Evolutionary conservation across 92 coral and sea anemone species (phyloP).

Genomic region (Metridium senile): DNA sequence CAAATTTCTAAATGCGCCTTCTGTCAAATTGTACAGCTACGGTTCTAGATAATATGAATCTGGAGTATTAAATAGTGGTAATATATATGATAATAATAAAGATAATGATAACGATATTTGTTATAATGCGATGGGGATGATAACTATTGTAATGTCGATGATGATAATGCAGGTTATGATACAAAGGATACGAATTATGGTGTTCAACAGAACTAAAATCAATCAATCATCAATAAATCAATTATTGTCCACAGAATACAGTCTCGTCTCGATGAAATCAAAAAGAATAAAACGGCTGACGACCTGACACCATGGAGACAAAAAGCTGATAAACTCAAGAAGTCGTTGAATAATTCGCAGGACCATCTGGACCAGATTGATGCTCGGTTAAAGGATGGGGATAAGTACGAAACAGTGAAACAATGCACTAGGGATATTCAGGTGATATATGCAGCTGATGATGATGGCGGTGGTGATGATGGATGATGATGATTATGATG

Average conservation of each 20-base stretch:
- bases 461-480: neutral
- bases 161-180: neutral
- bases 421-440: conserved; percentile 27
- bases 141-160: neutral
- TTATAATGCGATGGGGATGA: conserved; percentile 1
- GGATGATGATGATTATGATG: no score
- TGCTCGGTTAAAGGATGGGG: conserved; percentile 3
- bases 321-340: conserved; percentile 23
- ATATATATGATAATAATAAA: neutral
- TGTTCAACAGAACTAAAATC: no score
- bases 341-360: conserved; percentile 19
- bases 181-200: neutral
- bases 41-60: no score
- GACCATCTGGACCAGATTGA: conserved; percentile 25
- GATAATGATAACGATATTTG: neutral
- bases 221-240: no score
- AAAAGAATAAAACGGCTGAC: conserved; percentile 12
- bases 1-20: no score
- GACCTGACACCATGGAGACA: conserved; percentile 30
- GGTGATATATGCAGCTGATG: conserved; percentile 2
- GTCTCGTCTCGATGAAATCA: conserved; percentile 6
- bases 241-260: conserved; percentile 11
- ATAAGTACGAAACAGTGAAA: conserved; percentile 29
- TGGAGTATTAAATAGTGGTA: neutral
- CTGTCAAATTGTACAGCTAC: no score